These are phyloP conservation scores for Zonotrichia leucophrys DNA, from an alignment of 2,113 vertebrate species.

Conservation along the genomic window DNA sequence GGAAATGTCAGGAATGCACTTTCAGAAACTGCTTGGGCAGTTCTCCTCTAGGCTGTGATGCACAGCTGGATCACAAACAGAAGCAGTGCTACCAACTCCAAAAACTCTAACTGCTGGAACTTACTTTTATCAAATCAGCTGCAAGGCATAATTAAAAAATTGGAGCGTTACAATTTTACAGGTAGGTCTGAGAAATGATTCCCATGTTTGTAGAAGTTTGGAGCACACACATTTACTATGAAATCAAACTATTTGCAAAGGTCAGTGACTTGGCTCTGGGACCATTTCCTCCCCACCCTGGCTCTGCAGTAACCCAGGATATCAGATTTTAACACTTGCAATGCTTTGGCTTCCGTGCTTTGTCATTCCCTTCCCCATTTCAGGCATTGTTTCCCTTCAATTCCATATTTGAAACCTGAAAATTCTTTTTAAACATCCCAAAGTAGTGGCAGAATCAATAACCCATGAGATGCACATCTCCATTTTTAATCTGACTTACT, in stretches of 20 bases:
- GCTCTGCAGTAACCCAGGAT: slow-evolving; percentile 24
- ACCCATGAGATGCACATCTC: not conserved
- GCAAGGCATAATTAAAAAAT: not conserved
- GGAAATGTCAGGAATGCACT: not conserved
- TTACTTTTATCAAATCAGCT: not conserved
- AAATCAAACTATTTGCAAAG: not conserved
- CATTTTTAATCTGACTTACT: not conserved
- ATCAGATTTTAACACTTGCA: not conserved
- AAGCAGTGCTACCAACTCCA: not conserved
- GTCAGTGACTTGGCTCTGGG: not conserved
- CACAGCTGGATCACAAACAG: not conserved
- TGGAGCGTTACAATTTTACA: not conserved
- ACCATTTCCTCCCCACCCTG: slow-evolving; percentile 39
- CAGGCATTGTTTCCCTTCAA: not conserved
- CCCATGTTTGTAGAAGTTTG: not conserved
- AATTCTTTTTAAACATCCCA: not conserved
- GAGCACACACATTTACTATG: not conserved
- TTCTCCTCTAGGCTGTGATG: not conserved
- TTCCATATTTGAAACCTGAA: not conserved
- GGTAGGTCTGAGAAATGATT: not conserved
- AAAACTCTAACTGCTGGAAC: not conserved
- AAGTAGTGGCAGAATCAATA: not conserved
- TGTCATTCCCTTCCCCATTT: not conserved
- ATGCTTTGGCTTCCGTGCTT: slow-evolving; percentile 13
- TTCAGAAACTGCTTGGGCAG: not conserved